phyloP scores from a whole-genome alignment of 2,888 invertebrate species.

The Drosophila conformis region DNA sequence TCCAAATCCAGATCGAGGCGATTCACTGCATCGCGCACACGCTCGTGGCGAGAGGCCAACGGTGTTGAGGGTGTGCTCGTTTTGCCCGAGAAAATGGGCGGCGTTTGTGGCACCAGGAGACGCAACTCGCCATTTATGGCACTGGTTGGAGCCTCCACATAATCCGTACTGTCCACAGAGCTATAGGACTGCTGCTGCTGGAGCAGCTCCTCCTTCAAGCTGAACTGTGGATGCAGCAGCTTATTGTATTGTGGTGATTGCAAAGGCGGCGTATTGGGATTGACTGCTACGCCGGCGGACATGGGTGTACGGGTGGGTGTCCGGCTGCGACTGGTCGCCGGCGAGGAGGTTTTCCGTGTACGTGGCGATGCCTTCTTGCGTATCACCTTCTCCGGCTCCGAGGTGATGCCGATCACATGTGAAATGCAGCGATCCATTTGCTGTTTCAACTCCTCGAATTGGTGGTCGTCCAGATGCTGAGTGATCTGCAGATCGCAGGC shows the following conservation, averaged over 20 bases:
- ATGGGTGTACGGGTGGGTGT: slow-evolving; percentile 85
- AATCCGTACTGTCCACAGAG: slow-evolving; percentile 79
- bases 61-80: slow-evolving; percentile 50
- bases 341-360: slow-evolving; percentile 84
- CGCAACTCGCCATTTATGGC: slow-evolving; percentile 70
- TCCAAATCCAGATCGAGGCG: slow-evolving; percentile 89
- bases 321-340: slow-evolving; percentile 83
- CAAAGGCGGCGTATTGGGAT: slow-evolving; percentile 71
- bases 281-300: slow-evolving; percentile 84
- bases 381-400: slow-evolving; percentile 84
- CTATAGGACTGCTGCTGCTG: slow-evolving; percentile 66
- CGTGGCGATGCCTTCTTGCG: slow-evolving; percentile 85
- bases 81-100: slow-evolving; percentile 45
- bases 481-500: slow-evolving; percentile 94
- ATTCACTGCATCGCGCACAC: slow-evolving; percentile 86
- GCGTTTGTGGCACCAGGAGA: slow-evolving; percentile 79
- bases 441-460: slow-evolving; percentile 92
- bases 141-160: slow-evolving; percentile 66
- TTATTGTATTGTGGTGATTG: slow-evolving; percentile 82
- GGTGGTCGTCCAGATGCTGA: slow-evolving; percentile 89
- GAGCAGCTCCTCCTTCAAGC: slow-evolving; percentile 83
- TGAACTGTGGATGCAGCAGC: slow-evolving; percentile 83
- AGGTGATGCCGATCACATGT: slow-evolving; percentile 91
- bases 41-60: slow-evolving; percentile 85
- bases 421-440: slow-evolving; percentile 94